Evolutionary conservation across 2,113 vertebrate genomes (phyloP).

Genomic region (Tinamus guttatus): DNA sequence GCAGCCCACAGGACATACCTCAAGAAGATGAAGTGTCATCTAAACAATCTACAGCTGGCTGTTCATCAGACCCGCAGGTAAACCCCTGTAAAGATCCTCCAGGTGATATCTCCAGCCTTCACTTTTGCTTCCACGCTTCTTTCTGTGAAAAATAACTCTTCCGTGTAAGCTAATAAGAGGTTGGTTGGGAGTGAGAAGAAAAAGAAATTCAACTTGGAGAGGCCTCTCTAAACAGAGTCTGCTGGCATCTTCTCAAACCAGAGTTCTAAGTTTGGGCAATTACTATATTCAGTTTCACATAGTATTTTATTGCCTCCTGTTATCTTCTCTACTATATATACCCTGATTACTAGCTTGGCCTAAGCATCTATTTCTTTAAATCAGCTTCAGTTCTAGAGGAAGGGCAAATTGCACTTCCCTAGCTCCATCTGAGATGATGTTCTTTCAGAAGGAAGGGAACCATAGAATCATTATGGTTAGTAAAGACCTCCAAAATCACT

Average conservation of each 20-base stretch:
- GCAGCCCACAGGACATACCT: neutral
- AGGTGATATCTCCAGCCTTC: neutral
- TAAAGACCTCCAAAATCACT: too few species aligned
- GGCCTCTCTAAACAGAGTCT: neutral
- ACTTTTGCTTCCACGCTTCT: neutral
- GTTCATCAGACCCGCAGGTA: rapidly evolving
- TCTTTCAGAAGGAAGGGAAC: neutral
- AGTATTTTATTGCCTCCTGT: neutral
- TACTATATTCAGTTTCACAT: neutral
- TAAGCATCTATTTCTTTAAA: neutral
- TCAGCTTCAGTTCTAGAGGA: neutral
- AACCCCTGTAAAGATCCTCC: neutral
- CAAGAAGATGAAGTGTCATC: neutral
- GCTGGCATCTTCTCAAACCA: neutral
- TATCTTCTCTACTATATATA: neutral
- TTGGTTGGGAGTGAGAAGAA: neutral
- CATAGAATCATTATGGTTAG: too few species aligned
- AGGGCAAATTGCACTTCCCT: neutral
- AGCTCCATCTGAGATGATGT: neutral
- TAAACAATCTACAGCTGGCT: neutral
- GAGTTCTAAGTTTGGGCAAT: neutral
- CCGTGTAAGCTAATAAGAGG: neutral
- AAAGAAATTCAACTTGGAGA: neutral
- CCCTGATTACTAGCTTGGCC: neutral
- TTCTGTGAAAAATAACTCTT: neutral